These are phyloP conservation scores for Oceanites oceanicus DNA, from an alignment of 2,113 vertebrate species.

Conservation along the genomic window DNA sequence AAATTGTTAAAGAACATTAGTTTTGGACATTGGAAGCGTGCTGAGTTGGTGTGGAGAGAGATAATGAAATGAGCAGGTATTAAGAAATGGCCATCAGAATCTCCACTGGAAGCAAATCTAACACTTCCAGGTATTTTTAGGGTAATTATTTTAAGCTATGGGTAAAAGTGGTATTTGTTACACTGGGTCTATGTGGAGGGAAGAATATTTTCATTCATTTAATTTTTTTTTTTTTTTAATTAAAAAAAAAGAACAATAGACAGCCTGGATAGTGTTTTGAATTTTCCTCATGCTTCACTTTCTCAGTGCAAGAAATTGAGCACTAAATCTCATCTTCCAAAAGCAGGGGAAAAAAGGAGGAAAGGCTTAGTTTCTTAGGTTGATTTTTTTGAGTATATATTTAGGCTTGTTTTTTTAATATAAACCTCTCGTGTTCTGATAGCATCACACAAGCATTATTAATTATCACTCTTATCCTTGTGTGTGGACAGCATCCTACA, in stretches of 20 bases:
- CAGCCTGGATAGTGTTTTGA: not conserved
- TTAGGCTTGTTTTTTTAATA: not conserved
- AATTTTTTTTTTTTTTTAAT: not conserved
- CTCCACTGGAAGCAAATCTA: constrained; percentile 40
- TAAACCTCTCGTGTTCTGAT: not conserved
- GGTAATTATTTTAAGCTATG: not conserved
- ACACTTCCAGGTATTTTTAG: not conserved
- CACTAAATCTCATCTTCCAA: not conserved
- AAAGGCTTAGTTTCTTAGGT: not conserved
- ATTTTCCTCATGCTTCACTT: not conserved
- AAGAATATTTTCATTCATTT: not conserved
- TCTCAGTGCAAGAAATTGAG: not conserved
- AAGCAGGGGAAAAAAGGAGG: not conserved
- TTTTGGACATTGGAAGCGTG: not conserved
- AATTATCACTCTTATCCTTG: not conserved
- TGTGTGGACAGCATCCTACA: not conserved
- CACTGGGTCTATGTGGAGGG: not conserved
- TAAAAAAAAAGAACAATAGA: not conserved
- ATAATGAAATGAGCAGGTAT: constrained; percentile 39
- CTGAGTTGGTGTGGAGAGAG: constrained; percentile 27
- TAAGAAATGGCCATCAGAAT: constrained; percentile 52
- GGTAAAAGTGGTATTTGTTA: not conserved
- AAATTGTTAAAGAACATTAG: constrained; percentile 56
- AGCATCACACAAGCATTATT: not conserved
- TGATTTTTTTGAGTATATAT: not conserved